Evolutionary conservation across 1,140 invertebrate species (phyloP).

Genomic region (Procambarus virginalis): DNA sequence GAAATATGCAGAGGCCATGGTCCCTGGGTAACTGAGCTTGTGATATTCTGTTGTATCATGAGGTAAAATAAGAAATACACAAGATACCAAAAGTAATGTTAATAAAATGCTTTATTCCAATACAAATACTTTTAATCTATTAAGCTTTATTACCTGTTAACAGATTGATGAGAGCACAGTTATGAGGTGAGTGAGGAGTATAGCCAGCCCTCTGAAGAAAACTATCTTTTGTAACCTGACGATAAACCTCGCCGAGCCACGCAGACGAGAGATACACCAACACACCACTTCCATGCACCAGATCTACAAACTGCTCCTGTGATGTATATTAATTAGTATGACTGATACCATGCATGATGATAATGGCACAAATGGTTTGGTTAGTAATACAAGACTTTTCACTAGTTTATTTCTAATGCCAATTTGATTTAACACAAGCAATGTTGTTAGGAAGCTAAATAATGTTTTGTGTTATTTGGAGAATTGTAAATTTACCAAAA

Average conservation of each 20-base stretch:
- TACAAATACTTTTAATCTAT: background rate
- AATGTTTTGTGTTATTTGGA: too few relatives aligned
- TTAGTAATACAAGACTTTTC: background rate
- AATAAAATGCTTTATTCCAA: background rate
- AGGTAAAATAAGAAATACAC: too few relatives aligned
- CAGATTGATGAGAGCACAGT: constrained; percentile 84
- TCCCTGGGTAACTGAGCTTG: too few relatives aligned
- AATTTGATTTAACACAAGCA: background rate
- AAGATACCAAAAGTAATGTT: too few relatives aligned
- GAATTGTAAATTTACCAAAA: too few relatives aligned
- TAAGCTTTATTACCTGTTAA: constrained; percentile 80
- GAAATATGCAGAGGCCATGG: too few relatives aligned
- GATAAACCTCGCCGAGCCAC: constrained; percentile 93
- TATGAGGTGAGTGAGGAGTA: constrained; percentile 77
- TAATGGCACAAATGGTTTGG: background rate
- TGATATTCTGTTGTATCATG: too few relatives aligned
- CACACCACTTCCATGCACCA: constrained; percentile 91
- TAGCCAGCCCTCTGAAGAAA: constrained; percentile 83
- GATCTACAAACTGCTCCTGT: constrained; percentile 90
- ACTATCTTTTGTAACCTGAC: constrained; percentile 86
- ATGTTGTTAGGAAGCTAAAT: background rate
- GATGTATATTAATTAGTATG: background rate
- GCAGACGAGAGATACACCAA: constrained; percentile 91
- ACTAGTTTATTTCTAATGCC: background rate
- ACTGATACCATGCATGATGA: background rate